These are phyloP conservation scores for Monochamus alternatus DNA, from an alignment of 2,888 invertebrate species.

Conservation along the genomic window DNA sequence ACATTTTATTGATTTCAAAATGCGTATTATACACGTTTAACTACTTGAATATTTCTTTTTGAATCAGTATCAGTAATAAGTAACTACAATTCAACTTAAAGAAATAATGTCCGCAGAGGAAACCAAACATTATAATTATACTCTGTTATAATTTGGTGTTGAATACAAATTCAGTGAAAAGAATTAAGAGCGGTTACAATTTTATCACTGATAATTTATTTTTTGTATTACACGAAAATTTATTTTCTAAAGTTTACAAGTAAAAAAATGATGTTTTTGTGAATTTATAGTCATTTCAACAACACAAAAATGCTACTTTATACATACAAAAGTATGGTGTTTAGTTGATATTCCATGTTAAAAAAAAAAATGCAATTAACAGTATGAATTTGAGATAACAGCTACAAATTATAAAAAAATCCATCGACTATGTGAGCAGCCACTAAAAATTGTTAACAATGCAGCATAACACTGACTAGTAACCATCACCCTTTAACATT, in stretches of 20 bases:
- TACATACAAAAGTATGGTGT: slow-evolving; percentile 25
- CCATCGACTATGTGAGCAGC: slow-evolving; percentile 57
- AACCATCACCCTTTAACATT: slow-evolving; percentile 62
- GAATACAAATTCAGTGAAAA: slow-evolving; percentile 40
- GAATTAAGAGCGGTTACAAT: slow-evolving; percentile 31
- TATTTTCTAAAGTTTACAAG: not conserved
- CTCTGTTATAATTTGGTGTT: slow-evolving; percentile 11
- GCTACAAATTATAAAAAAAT: slow-evolving; percentile 30
- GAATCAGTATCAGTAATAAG: slow-evolving; percentile 24
- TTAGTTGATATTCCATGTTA: not conserved
- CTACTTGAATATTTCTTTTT: slow-evolving; percentile 49
- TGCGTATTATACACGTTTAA: slow-evolving; percentile 54
- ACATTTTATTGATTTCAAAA: slow-evolving; percentile 51
- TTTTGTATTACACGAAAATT: not conserved
- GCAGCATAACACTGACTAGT: slow-evolving; percentile 68
- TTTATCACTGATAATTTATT: not conserved
- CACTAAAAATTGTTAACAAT: slow-evolving; percentile 61
- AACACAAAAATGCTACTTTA: slow-evolving; percentile 40
- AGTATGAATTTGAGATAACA: slow-evolving; percentile 35
- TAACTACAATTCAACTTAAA: slow-evolving; percentile 29
- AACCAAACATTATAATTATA: slow-evolving; percentile 14
- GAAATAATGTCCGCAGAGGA: slow-evolving; percentile 34
- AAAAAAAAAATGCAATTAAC: slow-evolving; percentile 31
- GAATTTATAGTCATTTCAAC: not conserved
- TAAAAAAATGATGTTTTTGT: slow-evolving; percentile 11